Evolutionary conservation across 2,888 invertebrate species (phyloP), one percentile per base, ranked within the genome.

Genomic region (Hipparchia semele): DNA sequence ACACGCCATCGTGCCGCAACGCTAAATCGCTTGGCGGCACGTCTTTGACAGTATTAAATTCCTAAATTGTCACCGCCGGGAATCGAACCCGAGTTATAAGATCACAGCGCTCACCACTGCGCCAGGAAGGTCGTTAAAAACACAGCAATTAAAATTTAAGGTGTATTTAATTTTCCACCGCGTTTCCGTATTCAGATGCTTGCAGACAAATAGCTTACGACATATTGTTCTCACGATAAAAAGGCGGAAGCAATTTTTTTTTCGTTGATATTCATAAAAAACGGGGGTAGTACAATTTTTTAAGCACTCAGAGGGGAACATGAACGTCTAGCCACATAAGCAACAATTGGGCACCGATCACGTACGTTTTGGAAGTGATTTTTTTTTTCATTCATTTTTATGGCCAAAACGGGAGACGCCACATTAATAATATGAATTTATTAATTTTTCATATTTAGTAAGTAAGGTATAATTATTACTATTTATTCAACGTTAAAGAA

Each of bases 291-390:
- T 69, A 72, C 59, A 66, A 56, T 73, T 71, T 74, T 73, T 69
- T 74, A 80, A 79, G 80, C 80, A 79, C 79, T 75, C 76, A 75
- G 77, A 80, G 80, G 78, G 75, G 74, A 76, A 78, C 77, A 79
- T 73, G 72, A 75, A 76, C 72, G 74, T 74, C 76, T 82, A 81
- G 79, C 80, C 78, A 80, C 81, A 80, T 76, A 81, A 81, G 80
- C 81, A 75, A 79, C 79, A 79, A 76, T 76, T 79, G 77, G 77
- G 80, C 77, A 69, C 76, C 76, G 73, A 77, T 77, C 75, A 79
- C 81, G 78, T 78, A 76, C 75, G 70, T 74, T 76, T 71, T 33
- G 33, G 53, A 54, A 49, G 49, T 49, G 49, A 2, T 49, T 49
- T 49, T 61, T 65, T 61, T 67, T 68, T 9, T 58, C 8, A 69